Evolutionary conservation across 2,888 invertebrate genomes (phyloP), one percentile per base, ranked within the genome.

Genomic region (Morpho deidamia): DNA sequence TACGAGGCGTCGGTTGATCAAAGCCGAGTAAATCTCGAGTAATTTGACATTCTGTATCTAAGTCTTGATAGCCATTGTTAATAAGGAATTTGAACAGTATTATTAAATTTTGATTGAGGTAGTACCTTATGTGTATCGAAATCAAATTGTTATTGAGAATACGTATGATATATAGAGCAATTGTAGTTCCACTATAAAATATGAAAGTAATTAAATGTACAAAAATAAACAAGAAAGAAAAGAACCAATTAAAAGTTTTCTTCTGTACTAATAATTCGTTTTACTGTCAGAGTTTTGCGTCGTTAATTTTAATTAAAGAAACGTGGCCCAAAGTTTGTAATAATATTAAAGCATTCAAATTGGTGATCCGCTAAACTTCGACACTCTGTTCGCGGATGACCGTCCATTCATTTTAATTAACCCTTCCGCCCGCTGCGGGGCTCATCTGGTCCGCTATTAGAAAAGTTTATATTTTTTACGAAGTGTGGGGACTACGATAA

Each of bases 281-380:
- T 86, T 84, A 87, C 83, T 88, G 87, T 87, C 85, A 84, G 85
- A 89, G 82, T 89, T 89, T 88, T 78, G 78, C 84, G 83, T 87
- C 88, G 87, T 89, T 89, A 88, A 89, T 89, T 89, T 89, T 88
- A 88, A 89, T 89, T 89, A 88, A 89, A 89, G 89, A 86, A 89
- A 86, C 81, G 84, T 79, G 76, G 78, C 75, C 77, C 76, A 64
- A 75, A 83, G 83, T 86, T 86, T 81, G 86, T 86, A 83, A 88
- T 85, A 83, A 85, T 88, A 88, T 88, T 89, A 87, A 85, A 86
- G 81, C 84, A 88, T 88, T 86, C 81, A 82, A 85, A 85, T 83
- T 82, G 85, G 85, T 85, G 87, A 89, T 88, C 87, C 83, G 81
- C 83, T 84, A 85, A 88, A 89, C 78, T 89, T 88, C 82, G 83